phyloP scores from a whole-genome alignment of 2,797 vertebrate genomes.

The Darevskia nairensis region DNA sequence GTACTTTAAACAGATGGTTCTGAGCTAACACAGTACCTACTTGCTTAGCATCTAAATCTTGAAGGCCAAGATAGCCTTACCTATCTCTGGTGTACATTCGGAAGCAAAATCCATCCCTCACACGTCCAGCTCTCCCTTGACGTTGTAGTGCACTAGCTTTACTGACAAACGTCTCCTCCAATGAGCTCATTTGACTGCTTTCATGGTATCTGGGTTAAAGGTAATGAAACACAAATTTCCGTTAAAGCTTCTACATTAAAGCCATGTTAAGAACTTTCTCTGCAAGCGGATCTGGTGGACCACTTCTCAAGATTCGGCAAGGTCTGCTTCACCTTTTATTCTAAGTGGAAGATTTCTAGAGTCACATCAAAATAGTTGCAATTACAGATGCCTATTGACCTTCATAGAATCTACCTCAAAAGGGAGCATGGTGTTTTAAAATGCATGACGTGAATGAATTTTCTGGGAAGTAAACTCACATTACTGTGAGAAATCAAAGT shows the following conservation, averaged over 20 bases:
- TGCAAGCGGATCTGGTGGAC: neutral
- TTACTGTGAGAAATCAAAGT: neutral
- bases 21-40: neutral
- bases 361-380: neutral
- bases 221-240: neutral
- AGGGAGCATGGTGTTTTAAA: neutral
- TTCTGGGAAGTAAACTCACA: neutral
- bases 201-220: constrained; percentile 88
- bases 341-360: neutral
- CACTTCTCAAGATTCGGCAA: neutral
- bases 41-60: neutral
- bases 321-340: neutral
- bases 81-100: constrained; percentile 92
- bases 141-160: constrained; percentile 98
- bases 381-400: neutral
- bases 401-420: neutral
- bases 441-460: neutral
- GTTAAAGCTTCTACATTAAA: neutral
- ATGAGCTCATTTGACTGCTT: constrained; percentile 98
- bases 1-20: neutral
- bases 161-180: constrained; percentile 96
- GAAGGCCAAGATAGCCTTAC: constrained; percentile 69
- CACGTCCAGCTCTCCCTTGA: constrained; percentile 94
- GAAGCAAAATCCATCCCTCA: constrained; percentile 93
- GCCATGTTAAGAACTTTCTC: neutral